Percentiles rank a stretch among this genome's conserved stretches.
Evolutionary conservation across 2,888 invertebrate species (phyloP).

Genomic region (Epiblema foenella): DNA sequence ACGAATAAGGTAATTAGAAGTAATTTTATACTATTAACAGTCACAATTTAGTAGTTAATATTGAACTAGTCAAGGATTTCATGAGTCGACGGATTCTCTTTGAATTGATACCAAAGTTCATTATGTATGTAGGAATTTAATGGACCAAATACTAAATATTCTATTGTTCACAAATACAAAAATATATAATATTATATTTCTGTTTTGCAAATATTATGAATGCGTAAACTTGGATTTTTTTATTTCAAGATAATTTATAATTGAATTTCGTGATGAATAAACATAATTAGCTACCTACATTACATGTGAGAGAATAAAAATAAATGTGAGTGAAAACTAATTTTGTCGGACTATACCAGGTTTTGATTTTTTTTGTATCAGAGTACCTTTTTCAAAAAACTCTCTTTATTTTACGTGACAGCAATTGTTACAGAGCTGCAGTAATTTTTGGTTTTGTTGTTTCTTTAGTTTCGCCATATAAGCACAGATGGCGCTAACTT

Average conservation of each 20-base stretch:
- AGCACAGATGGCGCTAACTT: no score
- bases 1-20: constrained; percentile 22
- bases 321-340: constrained; percentile 16
- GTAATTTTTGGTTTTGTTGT: no score
- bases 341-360: constrained; percentile 2
- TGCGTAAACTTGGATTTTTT: no score
- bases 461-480: no score
- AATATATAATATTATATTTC: no score
- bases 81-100: constrained; percentile 34
- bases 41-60: constrained; percentile 28
- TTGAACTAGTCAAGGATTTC: constrained; percentile 40
- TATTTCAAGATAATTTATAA: no score
- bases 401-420: background rate
- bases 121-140: constrained; percentile 29
- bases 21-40: constrained; percentile 22
- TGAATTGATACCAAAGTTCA: constrained; percentile 35
- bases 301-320: no score
- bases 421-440: no score
- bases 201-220: no score
- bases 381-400: background rate
- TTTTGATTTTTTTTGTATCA: constrained; percentile 2
- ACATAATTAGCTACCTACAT: no score
- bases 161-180: background rate
- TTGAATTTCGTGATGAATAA: no score
- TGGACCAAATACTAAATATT: constrained; percentile 32